These are phyloP conservation scores for Sebastes vulpes DNA, from an alignment of 2,797 vertebrate species.

Conservation along the genomic window DNA sequence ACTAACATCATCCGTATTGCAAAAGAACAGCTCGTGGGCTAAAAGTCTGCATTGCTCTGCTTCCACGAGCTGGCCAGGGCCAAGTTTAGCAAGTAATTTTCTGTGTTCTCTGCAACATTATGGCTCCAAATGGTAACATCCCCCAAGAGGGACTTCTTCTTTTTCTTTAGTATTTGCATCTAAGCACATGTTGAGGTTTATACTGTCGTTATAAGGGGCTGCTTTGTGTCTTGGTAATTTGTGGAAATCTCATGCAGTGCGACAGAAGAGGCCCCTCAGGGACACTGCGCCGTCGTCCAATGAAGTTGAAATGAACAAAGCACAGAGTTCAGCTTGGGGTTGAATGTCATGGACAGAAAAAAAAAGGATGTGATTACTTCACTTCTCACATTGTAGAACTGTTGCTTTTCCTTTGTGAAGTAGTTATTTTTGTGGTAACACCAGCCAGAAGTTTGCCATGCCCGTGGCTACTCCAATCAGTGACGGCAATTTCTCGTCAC, in stretches of 20 bases:
- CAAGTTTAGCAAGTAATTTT: constrained; percentile 31
- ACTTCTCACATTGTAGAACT: background rate
- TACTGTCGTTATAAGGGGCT: constrained; percentile 28
- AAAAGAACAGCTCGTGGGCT: constrained; percentile 50
- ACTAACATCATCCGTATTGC: constrained; percentile 59
- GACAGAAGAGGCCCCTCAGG: constrained; percentile 20
- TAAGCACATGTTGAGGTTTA: constrained; percentile 37
- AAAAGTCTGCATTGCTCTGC: background rate
- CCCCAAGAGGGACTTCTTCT: constrained; percentile 6
- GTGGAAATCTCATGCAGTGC: constrained; percentile 45
- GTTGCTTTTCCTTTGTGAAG: background rate
- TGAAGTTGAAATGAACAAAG: constrained; percentile 25
- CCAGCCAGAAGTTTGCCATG: background rate
- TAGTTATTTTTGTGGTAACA: background rate
- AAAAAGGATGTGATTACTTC: background rate
- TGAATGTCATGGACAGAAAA: constrained; percentile 18
- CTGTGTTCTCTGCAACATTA: constrained; percentile 23
- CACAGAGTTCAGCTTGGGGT: constrained; percentile 37
- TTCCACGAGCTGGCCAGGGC: background rate
- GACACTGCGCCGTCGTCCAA: constrained; percentile 15
- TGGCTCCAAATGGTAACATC: constrained; percentile 36
- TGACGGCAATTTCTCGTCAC: background rate
- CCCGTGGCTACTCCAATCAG: background rate
- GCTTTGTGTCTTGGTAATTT: constrained; percentile 52
- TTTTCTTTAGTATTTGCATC: constrained; percentile 35